These are phyloP conservation scores for Lobophora halterata DNA, from an alignment of 2,888 invertebrate species.

Conservation along the genomic window DNA sequence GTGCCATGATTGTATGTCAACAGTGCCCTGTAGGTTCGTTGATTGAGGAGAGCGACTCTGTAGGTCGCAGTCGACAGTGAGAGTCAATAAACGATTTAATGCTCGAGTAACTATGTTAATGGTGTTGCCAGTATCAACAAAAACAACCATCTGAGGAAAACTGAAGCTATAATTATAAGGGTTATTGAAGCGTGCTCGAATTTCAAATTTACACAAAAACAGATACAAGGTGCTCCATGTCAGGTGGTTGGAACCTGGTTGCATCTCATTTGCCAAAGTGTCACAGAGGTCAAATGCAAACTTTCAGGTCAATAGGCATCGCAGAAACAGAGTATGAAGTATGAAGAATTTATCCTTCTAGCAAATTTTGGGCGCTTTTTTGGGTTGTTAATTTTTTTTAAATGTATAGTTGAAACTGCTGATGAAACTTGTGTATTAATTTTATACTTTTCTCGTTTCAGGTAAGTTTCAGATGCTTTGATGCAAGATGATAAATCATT, in stretches of 20 bases:
- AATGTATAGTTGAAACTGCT: too few relatives aligned
- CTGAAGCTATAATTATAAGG: constrained; percentile 25
- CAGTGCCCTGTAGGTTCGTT: constrained; percentile 9
- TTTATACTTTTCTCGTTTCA: constrained; percentile 5
- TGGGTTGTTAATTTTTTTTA: too few relatives aligned
- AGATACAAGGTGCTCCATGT: too few relatives aligned
- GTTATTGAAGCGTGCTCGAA: constrained; percentile 9
- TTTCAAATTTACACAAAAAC: constrained; percentile 18
- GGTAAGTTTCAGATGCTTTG: constrained; percentile 15
- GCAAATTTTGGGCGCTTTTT: too few relatives aligned
- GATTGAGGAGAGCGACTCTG: too few relatives aligned
- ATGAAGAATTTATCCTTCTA: too few relatives aligned
- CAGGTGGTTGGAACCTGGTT: neutral
- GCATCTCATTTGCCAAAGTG: constrained; percentile 15
- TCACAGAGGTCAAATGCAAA: constrained; percentile 2
- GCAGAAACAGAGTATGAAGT: too few relatives aligned
- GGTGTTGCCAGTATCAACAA: constrained; percentile 49
- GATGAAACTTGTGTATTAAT: neutral
- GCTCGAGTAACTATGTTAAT: constrained; percentile 71
- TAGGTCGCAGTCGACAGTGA: constrained; percentile 41
- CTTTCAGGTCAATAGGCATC: constrained; percentile 15
- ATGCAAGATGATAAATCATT: neutral
- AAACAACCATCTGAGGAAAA: constrained; percentile 45
- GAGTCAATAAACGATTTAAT: constrained; percentile 65
- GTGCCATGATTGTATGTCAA: constrained; percentile 24